A percentile compares a stretch with the other conserved stretches of the same genome.
These are phyloP conservation scores for Sebastes matsubarae DNA, from an alignment of 2,797 vertebrate genomes.

Conservation along the genomic window DNA sequence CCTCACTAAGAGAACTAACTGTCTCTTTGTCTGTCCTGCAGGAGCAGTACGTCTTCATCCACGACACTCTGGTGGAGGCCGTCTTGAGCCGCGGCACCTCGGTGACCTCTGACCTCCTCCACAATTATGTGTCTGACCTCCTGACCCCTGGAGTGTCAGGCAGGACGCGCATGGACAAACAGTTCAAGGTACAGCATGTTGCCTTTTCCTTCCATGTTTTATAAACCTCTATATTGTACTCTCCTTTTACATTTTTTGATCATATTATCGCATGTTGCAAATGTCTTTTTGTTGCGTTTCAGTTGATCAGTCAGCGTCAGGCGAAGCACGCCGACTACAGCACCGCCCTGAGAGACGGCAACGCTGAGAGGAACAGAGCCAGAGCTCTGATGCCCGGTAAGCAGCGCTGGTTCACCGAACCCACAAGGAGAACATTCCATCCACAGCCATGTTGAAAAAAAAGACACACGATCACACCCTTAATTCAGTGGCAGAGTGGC, in stretches of 20 bases:
- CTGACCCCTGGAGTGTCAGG: constrained; percentile 90
- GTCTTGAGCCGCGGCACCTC: constrained; percentile 93
- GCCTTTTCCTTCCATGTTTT: neutral
- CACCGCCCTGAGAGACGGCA: constrained; percentile 90
- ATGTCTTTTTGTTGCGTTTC: constrained; percentile 6
- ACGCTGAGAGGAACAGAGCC: constrained; percentile 92
- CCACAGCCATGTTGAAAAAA: neutral
- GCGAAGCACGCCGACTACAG: constrained; percentile 94
- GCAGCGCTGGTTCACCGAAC: neutral
- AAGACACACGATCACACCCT: neutral
- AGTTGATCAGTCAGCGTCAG: constrained; percentile 92
- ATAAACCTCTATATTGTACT: neutral
- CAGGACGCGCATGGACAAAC: constrained; percentile 92
- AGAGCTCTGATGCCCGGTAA: constrained; percentile 94
- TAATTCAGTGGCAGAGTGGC: neutral
- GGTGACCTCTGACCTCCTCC: constrained; percentile 90
- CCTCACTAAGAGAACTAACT: neutral
- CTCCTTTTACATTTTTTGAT: neutral
- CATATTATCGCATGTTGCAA: neutral
- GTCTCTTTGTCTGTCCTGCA: constrained; percentile 47
- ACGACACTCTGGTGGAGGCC: constrained; percentile 92
- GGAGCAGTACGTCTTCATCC: constrained; percentile 98
- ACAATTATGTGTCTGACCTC: constrained; percentile 92
- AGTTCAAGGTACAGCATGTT: constrained; percentile 89
- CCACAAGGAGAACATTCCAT: neutral